phyloP scores from a whole-genome alignment of 2,888 invertebrate genomes.

The Subacronicta megacephala region DNA sequence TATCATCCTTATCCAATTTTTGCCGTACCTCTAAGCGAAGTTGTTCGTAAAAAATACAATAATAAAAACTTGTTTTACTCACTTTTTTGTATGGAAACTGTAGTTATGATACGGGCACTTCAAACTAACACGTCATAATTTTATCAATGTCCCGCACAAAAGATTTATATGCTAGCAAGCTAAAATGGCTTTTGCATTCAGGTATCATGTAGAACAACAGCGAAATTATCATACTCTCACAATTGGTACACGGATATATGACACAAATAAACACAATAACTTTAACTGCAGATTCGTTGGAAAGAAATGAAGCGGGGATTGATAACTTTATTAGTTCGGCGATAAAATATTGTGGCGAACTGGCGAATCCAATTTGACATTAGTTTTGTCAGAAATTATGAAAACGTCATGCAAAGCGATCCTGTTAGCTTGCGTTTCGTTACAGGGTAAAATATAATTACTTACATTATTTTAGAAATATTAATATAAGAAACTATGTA shows the following conservation, averaged over 20 bases:
- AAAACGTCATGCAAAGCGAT: conserved; percentile 42
- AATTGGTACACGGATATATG: conserved; percentile 10
- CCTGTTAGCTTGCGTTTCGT: conserved; percentile 23
- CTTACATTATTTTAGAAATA: too few species aligned
- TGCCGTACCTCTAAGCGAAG: neutral
- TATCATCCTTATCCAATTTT: neutral
- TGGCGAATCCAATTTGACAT: conserved; percentile 40
- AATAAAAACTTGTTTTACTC: conserved; percentile 30
- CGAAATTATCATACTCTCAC: conserved; percentile 14
- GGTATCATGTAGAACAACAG: conserved; percentile 51
- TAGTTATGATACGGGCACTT: conserved; percentile 27
- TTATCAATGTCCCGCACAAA: conserved; percentile 58
- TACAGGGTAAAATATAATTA: neutral
- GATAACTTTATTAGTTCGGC: conserved; percentile 23
- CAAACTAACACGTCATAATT: conserved; percentile 69
- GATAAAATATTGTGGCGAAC: conserved; percentile 28
- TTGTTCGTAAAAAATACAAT: neutral
- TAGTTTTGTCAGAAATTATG: conserved; percentile 20
- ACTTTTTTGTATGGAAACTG: conserved; percentile 49
- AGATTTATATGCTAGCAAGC: conserved; percentile 53
- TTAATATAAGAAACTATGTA: too few species aligned
- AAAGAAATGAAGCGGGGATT: conserved; percentile 14
- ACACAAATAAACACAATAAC: conserved; percentile 16
- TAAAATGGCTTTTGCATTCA: conserved; percentile 64
- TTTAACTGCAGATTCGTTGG: neutral